Conservation (phyloP, 2,113 vertebrate species). For the Psilopsiagon aymara region DNA sequence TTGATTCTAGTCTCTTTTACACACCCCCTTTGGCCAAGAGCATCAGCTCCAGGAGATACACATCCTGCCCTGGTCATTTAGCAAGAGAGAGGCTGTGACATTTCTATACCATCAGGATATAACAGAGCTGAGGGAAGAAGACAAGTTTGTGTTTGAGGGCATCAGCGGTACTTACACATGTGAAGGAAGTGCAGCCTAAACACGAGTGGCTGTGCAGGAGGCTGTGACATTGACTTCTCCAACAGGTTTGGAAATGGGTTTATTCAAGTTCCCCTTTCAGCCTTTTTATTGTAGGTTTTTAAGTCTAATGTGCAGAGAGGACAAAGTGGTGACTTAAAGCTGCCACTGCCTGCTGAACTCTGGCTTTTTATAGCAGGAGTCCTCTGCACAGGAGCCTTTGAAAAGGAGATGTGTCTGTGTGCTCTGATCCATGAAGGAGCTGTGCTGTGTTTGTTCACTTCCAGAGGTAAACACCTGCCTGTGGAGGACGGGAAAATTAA, state of each 20-base stretch:
- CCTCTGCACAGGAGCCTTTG: background rate
- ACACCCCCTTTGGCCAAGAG: background rate
- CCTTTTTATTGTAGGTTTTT: constrained; percentile 50
- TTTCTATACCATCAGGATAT: background rate
- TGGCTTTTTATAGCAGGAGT: background rate
- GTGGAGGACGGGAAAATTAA: background rate
- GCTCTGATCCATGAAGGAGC: constrained; percentile 31
- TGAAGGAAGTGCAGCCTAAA: background rate
- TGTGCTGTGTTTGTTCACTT: background rate
- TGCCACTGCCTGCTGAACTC: constrained; percentile 2
- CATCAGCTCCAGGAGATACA: background rate
- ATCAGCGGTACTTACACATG: background rate
- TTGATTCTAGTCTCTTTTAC: background rate
- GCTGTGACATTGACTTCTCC: background rate
- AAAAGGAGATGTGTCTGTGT: background rate
- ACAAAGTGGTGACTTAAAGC: constrained; percentile 22
- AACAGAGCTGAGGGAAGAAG: background rate
- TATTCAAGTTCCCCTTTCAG: constrained; percentile 49
- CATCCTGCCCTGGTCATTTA: background rate
- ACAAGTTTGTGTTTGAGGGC: background rate
- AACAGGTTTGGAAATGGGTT: background rate
- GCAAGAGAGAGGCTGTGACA: background rate
- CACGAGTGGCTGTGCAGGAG: background rate
- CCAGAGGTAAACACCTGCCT: background rate
- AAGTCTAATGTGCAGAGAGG: constrained; percentile 32